Percentiles rank a stretch among this genome's conserved stretches.
These are phyloP conservation scores for Drosophila kuntzei DNA, from an alignment of 2,888 invertebrate genomes.

Conservation along the genomic window DNA sequence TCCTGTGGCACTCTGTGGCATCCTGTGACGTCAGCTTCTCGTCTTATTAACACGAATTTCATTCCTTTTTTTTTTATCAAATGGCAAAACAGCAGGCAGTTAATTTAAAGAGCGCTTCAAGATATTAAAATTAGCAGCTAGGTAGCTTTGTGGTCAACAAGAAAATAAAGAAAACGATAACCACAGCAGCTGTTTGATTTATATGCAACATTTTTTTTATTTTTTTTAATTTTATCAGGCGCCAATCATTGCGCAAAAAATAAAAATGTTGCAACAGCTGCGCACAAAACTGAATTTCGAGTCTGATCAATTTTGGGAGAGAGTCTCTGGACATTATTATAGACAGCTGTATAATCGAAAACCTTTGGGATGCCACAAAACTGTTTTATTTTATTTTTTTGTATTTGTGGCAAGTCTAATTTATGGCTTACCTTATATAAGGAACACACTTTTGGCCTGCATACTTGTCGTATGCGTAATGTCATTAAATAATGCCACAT, in stretches of 20 bases:
- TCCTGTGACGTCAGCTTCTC: constrained; percentile 53
- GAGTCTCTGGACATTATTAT: constrained; percentile 1
- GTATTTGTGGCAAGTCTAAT: constrained; percentile 41
- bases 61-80: constrained; percentile 25
- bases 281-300: constrained; percentile 32
- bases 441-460: constrained; percentile 45
- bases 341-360: constrained; percentile 5
- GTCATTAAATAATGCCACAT: constrained; percentile 68
- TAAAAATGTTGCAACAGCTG: constrained; percentile 52
- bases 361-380: constrained; percentile 44
- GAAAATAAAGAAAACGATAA: constrained; percentile 5
- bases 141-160: constrained; percentile 14
- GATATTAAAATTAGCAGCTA: constrained; percentile 26
- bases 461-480: constrained; percentile 64
- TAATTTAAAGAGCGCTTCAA: constrained; percentile 44
- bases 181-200: constrained; percentile 60
- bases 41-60: constrained; percentile 43
- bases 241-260: constrained; percentile 36
- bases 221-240: constrained; percentile 40
- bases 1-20: constrained; percentile 26
- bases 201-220: constrained; percentile 38
- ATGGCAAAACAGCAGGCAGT: constrained; percentile 44
- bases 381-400: constrained; percentile 5
- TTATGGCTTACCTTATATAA: constrained; percentile 53
- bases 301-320: neutral